A percentile compares a stretch with the other conserved stretches of the same genome.
These are phyloP conservation scores for Thomomys bottae DNA, from an alignment of 2,113 vertebrate species.

Conservation along the genomic window DNA sequence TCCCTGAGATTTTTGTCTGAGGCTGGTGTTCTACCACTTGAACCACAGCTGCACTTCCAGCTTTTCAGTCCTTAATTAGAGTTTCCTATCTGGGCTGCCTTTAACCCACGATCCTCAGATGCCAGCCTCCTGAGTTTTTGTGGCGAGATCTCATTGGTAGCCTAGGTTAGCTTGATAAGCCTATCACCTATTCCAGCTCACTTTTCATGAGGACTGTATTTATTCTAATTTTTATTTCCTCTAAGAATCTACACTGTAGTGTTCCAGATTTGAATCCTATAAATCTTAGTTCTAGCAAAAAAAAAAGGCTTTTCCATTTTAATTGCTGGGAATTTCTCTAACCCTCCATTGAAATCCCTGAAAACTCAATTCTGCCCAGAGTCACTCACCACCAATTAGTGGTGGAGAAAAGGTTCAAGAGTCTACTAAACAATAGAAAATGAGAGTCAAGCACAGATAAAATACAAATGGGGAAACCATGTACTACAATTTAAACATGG, in stretches of 20 bases:
- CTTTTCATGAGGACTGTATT: not conserved
- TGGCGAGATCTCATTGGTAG: too few species aligned
- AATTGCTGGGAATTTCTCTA: not conserved
- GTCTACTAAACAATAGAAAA: not conserved
- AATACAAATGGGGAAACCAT: not conserved
- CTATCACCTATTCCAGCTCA: too few species aligned
- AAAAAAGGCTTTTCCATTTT: not conserved
- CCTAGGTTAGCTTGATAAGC: too few species aligned
- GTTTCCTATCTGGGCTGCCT: too few species aligned
- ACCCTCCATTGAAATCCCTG: not conserved
- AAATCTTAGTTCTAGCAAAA: not conserved
- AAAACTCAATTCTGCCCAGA: not conserved
- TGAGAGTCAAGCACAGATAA: not conserved
- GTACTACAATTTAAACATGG: not conserved
- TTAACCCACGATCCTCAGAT: too few species aligned
- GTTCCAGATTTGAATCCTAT: not conserved
- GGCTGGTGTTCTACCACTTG: too few species aligned
- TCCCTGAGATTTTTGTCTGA: too few species aligned
- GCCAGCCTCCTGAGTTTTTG: too few species aligned
- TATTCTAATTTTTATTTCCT: not conserved
- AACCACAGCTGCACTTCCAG: too few species aligned
- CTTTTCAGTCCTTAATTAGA: too few species aligned
- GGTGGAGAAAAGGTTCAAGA: not conserved
- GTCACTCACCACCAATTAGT: not conserved
- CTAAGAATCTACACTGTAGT: not conserved